These are phyloP conservation scores for Plebejus anna DNA, from an alignment of 2,888 invertebrate species.

Conservation along the genomic window DNA sequence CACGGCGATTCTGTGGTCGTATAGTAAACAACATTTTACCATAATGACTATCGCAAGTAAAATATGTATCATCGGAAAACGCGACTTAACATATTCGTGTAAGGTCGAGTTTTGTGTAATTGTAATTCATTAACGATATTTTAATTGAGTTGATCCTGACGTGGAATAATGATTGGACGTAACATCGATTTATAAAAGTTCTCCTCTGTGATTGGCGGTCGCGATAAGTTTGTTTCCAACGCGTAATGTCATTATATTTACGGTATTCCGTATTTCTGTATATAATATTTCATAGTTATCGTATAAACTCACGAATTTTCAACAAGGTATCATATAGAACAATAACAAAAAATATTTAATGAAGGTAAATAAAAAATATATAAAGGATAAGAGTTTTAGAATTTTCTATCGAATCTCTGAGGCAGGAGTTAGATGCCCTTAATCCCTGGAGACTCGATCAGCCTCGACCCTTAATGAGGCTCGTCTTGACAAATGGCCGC, in stretches of 20 bases:
- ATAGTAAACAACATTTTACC: conserved; percentile 72
- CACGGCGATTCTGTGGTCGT: conserved; percentile 78
- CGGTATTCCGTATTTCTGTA: conserved; percentile 49
- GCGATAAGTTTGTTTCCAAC: conserved; percentile 76
- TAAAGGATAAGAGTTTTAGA: conserved; percentile 9
- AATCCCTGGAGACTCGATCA: conserved; percentile 66
- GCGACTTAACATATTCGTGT: conserved; percentile 45
- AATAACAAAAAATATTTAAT: not conserved
- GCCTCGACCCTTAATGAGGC: conserved; percentile 70
- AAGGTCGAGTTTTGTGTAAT: conserved; percentile 58
- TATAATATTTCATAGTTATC: not conserved
- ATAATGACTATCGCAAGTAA: conserved; percentile 75
- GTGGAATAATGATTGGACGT: conserved; percentile 79
- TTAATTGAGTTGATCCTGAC: conserved; percentile 80
- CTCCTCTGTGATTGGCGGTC: conserved; percentile 78
- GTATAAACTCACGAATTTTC: not conserved
- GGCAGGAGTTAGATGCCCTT: conserved; percentile 53
- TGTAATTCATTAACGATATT: conserved; percentile 73
- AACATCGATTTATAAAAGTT: conserved; percentile 79
- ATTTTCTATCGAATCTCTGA: conserved; percentile 42
- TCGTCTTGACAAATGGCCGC: conserved; percentile 67
- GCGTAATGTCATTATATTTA: conserved; percentile 75
- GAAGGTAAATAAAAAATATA: not conserved
- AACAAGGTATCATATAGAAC: not conserved
- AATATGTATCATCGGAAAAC: conserved; percentile 47